These are phyloP conservation scores for Cheilosia scutellata DNA, from an alignment of 2,888 invertebrate species.

Conservation along the genomic window DNA sequence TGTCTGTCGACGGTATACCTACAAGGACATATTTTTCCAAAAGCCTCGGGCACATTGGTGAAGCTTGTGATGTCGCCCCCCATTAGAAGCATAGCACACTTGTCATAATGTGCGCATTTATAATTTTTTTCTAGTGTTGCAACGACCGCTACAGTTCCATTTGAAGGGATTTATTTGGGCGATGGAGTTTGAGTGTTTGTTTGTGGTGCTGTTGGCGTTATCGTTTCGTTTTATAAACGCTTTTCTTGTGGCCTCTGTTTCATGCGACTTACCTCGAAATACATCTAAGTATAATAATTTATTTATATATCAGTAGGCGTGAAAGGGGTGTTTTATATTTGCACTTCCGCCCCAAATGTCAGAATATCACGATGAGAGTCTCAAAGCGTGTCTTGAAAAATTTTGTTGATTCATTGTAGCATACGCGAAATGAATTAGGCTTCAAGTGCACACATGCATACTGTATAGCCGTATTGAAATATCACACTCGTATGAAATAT, in stretches of 20 bases:
- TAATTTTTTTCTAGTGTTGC: conserved; percentile 14
- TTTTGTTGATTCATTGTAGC: too few relatives aligned
- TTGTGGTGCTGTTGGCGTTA: background rate
- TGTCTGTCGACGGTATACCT: background rate
- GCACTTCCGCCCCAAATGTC: background rate
- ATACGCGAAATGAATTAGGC: too few relatives aligned
- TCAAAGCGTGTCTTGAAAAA: background rate
- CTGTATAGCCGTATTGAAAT: too few relatives aligned
- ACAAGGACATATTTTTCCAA: background rate
- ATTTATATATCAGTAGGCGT: background rate
- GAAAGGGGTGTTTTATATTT: conserved; percentile 4
- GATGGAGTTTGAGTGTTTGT: background rate
- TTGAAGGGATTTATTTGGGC: conserved; percentile 6
- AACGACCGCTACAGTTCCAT: conserved; percentile 14
- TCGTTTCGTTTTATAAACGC: background rate
- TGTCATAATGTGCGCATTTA: conserved; percentile 31
- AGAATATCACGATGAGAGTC: background rate
- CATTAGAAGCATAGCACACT: background rate
- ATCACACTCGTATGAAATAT: too few relatives aligned
- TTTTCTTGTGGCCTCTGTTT: background rate
- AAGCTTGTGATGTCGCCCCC: conserved; percentile 3
- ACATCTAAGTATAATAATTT: background rate
- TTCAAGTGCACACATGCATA: too few relatives aligned
- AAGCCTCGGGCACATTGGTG: conserved; percentile 6
- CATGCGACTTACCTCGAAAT: background rate